phyloP scores from a whole-genome alignment of 2,113 vertebrate species.

The sheep (Ovis aries) region DNA sequence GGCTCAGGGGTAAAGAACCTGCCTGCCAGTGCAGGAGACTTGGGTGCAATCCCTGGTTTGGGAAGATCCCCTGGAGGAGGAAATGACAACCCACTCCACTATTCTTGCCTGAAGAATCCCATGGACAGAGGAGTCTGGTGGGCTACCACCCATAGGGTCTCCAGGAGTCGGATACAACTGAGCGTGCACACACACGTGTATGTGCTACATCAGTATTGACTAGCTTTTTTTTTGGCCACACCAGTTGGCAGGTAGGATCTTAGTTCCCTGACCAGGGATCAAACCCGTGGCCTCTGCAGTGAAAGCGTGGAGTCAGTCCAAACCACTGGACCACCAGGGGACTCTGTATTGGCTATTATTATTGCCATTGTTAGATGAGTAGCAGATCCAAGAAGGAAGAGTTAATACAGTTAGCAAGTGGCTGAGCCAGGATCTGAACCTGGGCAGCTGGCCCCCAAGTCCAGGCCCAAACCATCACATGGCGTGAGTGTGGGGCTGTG shows the following conservation, averaged over 20 bases:
- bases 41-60: background rate
- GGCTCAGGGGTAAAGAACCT: background rate
- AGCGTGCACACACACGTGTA: background rate
- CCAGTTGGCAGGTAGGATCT: background rate
- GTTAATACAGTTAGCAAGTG: background rate
- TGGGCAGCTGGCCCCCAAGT: background rate
- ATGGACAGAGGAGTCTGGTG: background rate
- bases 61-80: background rate
- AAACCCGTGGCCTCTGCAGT: background rate
- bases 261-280: background rate
- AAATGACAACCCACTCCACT: background rate
- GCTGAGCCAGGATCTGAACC: background rate
- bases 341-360: background rate
- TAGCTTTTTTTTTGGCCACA: background rate
- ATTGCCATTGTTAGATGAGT: background rate
- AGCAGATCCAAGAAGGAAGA: background rate
- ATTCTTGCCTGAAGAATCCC: background rate
- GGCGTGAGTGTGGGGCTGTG: rapidly evolving
- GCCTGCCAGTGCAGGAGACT: background rate
- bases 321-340: background rate
- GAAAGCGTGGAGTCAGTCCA: background rate
- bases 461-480: background rate
- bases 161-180: background rate
- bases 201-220: background rate
- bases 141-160: background rate